Evolutionary conservation across 2,113 vertebrate genomes (phyloP), one percentile per base, ranked within the genome.

Genomic region (Falcunculus frontatus): DNA sequence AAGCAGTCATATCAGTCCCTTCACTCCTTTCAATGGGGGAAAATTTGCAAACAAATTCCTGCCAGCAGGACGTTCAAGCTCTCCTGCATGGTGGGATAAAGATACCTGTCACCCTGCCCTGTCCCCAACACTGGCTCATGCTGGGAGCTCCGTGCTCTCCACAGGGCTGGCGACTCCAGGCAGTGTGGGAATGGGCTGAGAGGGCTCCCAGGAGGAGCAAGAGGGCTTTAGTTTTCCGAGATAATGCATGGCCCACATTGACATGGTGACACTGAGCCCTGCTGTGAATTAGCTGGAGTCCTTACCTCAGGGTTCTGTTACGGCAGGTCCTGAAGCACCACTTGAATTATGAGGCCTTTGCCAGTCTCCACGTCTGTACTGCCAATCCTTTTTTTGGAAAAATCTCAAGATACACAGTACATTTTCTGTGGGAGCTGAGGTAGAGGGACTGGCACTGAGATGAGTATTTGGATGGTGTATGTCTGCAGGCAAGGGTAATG

Each of bases 21-120:
- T 95, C 49, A 26, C 87, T 97, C 53, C 33, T 94, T 91, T 97
- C 95, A 98, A 77, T 93, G 84, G 85, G 86, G 83, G 77, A 93
- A 97, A 97, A 90, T 93, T 64, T 94, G 94, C 86, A 39, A 94
- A 97, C 98, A 98, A 98, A 98, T 98, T 97, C 97, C 96, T 96
- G 95, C 89, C 98, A 98, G 97, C 35, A 42, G 97, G 97, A 97
- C 3, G 11, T 76, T 69, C 27, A 59, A 67, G 85, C 72, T 98
- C 87, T 97, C 97, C 97, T 97, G 97, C 37, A 25, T 97, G 98
- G 98, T 74, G 33, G 97, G 95, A 95, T 97, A 96, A 97, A 97
- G 96, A 94, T 95, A 98, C 98, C 98, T 98, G 98, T 97, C 96
- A 91, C 83, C 44, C 88, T 4, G 6, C 67, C 26, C 7, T 69